Evolutionary conservation across 1,140 invertebrate species (phyloP), one percentile per base, ranked within the genome.

Genomic region (Musca domestica): DNA sequence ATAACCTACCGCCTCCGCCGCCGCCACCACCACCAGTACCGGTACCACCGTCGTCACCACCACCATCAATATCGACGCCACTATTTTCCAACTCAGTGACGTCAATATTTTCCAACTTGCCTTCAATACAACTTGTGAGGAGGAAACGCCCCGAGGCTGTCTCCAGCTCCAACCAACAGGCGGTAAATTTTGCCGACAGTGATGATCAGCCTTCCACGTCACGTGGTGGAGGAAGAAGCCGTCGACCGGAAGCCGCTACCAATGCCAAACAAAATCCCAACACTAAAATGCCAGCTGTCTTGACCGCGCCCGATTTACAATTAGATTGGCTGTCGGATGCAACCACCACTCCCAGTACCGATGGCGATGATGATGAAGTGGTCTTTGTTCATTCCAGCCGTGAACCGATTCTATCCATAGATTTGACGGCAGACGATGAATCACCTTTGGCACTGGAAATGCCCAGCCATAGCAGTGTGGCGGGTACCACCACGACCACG

Each of bases 301-400:
- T 90, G 67, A 86, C 87, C 20, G 90, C 91, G n/a, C 90, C 91
- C 3, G 91, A 93, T 82, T 81, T 93, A 41, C 91, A 92, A 80
- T 81, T 93, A 54, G 90, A 93, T 75, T 93, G 91, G 89, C 85
- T 88, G 0, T 90, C 88, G 0, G 90, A 91, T 76, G 87, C 87
- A 61, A 71, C 69, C 0, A 76, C 76, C 52, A 41, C 65, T 7
- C 34, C 34, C 34, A 84, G 85, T 70, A 61, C 56, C 14, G 56
- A 61, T 34, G 84, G 85, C 58, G 84, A 85, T 68, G 88, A 88
- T 78, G 87, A 87, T 69, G 87, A 88, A 66, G 76, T 81, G 14
- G 76, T 81, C 1, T 81, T 80, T 70, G 77, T 81, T 2, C 77
- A 81, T 73, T 81, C 80, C 15, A 82, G 76, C 10, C 68, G 75